phyloP scores from a whole-genome alignment of 2,888 invertebrate genomes.

The Sminthurinus aureus region DNA sequence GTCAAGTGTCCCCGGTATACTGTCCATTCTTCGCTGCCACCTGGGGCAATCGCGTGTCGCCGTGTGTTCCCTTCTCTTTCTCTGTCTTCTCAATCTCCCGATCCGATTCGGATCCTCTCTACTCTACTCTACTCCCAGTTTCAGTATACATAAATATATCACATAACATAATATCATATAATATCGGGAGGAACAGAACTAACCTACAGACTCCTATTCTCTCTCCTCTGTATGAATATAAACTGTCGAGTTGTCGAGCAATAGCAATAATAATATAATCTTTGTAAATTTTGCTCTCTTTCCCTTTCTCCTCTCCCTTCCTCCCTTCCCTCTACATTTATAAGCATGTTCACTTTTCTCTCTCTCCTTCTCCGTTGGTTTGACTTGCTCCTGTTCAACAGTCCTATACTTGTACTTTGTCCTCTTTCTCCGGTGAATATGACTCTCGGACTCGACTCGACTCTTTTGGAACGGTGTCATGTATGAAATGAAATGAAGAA shows the following conservation, averaged over 20 bases:
- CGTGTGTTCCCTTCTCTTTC: slow-evolving; percentile 49
- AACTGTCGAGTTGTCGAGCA: background rate
- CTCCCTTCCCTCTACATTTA: background rate
- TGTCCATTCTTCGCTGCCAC: slow-evolving; percentile 59
- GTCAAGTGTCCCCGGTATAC: slow-evolving; percentile 59
- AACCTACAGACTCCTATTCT: background rate
- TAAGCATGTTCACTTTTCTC: background rate
- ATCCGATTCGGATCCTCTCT: slow-evolving; percentile 24
- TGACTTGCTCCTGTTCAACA: background rate
- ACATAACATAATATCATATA: background rate
- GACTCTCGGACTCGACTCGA: slow-evolving; percentile 28
- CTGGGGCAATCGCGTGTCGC: slow-evolving; percentile 60
- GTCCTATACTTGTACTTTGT: background rate
- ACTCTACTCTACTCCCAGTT: background rate
- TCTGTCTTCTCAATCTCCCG: slow-evolving; percentile 13
- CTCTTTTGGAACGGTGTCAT: slow-evolving; percentile 28
- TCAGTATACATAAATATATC: too few relatives aligned
- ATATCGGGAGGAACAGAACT: background rate
- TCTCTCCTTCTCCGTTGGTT: background rate
- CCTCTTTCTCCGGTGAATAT: slow-evolving; percentile 10
- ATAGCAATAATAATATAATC: slow-evolving; percentile 7
- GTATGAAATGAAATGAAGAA: slow-evolving; percentile 31
- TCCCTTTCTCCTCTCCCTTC: background rate
- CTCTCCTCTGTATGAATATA: background rate
- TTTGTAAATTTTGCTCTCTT: background rate